These are phyloP conservation scores for Cotesia vestalis DNA, from an alignment of 1,140 invertebrate genomes.

Conservation along the genomic window DNA sequence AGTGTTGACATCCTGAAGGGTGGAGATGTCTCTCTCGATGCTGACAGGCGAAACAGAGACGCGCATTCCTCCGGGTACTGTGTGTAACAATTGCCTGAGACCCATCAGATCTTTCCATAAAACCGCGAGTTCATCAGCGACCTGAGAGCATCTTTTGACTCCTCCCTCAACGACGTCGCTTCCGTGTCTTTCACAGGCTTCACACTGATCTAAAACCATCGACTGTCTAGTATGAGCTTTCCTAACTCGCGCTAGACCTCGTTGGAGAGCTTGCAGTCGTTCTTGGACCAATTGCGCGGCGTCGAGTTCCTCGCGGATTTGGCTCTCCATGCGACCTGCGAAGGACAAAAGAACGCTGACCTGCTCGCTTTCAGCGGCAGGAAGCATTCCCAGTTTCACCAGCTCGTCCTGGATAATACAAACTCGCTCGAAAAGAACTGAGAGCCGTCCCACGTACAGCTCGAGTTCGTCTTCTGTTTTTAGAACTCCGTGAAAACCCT, in stretches of 20 bases:
- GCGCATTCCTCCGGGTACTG: constrained; percentile 75
- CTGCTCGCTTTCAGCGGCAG: constrained; percentile 77
- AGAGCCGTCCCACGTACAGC: constrained; percentile 80
- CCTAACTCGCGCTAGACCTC: constrained; percentile 72
- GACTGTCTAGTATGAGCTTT: constrained; percentile 73
- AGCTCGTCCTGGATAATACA: constrained; percentile 80
- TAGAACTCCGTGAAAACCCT: constrained; percentile 77
- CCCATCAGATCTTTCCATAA: constrained; percentile 81
- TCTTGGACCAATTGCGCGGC: constrained; percentile 75
- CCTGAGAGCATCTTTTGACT: constrained; percentile 72
- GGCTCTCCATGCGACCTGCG: constrained; percentile 74
- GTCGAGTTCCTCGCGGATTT: constrained; percentile 79
- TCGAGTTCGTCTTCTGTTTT: constrained; percentile 84
- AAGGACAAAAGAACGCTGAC: constrained; percentile 75
- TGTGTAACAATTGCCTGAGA: constrained; percentile 77
- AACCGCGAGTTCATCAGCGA: constrained; percentile 71
- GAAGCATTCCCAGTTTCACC: constrained; percentile 76
- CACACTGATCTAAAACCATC: constrained; percentile 75
- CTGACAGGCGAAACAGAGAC: constrained; percentile 78
- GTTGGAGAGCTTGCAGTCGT: constrained; percentile 74
- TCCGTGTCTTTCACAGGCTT: constrained; percentile 73
- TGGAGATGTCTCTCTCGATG: constrained; percentile 78
- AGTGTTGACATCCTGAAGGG: constrained; percentile 76
- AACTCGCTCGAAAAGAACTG: constrained; percentile 78
- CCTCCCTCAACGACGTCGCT: constrained; percentile 77